A percentile compares a stretch with the other conserved stretches of the same genome.
Conservation (phyloP, 2,113 vertebrate genomes). For the Cairina moschata region DNA sequence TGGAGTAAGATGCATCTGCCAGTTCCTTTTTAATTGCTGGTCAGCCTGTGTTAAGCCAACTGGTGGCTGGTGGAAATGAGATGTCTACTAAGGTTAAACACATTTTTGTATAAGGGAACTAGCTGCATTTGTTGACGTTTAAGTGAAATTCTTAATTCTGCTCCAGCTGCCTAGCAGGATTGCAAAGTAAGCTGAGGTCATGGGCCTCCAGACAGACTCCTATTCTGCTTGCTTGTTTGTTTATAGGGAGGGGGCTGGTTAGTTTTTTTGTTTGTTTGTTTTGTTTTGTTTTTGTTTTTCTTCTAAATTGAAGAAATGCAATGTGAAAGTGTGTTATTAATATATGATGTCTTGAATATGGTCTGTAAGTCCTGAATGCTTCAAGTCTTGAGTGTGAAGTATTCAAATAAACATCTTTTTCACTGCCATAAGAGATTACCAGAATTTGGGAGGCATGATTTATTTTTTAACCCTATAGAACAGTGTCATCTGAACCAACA, state of each 20-base stretch:
- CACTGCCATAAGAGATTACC: background rate
- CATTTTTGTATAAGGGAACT: background rate
- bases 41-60: conserved; percentile 13
- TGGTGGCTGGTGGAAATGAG: background rate
- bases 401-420: background rate
- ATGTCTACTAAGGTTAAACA: conserved; percentile 10
- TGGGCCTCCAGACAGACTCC: background rate
- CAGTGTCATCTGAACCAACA: background rate
- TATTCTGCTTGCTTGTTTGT: background rate
- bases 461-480: background rate
- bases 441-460: background rate
- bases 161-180: background rate
- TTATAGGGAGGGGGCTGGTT: background rate
- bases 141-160: conserved; percentile 38
- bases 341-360: background rate
- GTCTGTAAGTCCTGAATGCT: background rate
- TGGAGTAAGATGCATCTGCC: conserved; percentile 28
- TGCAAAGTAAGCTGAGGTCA: background rate
- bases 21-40: conserved; percentile 36
- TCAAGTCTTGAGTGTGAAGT: background rate
- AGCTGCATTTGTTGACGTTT: background rate
- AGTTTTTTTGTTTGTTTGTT: background rate
- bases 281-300: background rate
- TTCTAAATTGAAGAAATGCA: background rate
- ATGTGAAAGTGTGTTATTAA: background rate